These are phyloP conservation scores for Yponomeuta sedellus DNA, from an alignment of 2,888 invertebrate species.

Conservation along the genomic window DNA sequence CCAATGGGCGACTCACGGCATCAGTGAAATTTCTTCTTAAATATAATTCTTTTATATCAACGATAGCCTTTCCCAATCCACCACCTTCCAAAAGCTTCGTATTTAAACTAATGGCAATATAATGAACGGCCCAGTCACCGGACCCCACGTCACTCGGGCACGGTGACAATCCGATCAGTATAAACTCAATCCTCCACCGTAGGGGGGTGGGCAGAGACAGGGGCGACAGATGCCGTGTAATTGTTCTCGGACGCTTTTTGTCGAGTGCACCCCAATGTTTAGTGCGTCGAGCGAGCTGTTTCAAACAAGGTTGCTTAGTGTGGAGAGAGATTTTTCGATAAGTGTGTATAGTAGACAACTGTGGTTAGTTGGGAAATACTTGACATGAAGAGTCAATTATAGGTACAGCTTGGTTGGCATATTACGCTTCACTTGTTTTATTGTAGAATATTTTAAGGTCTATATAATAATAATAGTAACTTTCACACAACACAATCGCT, in stretches of 20 bases:
- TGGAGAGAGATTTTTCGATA: conserved; percentile 27
- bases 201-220: conserved; percentile 23
- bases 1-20: too few species aligned
- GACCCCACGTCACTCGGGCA: conserved; percentile 18
- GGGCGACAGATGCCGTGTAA: conserved; percentile 71
- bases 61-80: neutral
- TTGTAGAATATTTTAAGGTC: too few species aligned
- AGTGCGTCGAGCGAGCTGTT: conserved; percentile 64
- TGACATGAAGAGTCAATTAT: too few species aligned
- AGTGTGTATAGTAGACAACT: too few species aligned
- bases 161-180: conserved; percentile 66
- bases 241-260: conserved; percentile 71
- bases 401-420: too few species aligned
- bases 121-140: neutral
- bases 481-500: too few species aligned
- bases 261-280: conserved; percentile 53
- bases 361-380: too few species aligned
- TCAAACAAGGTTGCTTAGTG: conserved; percentile 38
- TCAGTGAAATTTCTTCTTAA: too few species aligned
- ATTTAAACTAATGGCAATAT: neutral
- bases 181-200: conserved; percentile 42
- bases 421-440: too few species aligned
- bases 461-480: too few species aligned
- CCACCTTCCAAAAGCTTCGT: neutral
- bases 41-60: neutral